phyloP scores from a whole-genome alignment of 2,113 vertebrate species.

The Blennius ocellaris region DNA sequence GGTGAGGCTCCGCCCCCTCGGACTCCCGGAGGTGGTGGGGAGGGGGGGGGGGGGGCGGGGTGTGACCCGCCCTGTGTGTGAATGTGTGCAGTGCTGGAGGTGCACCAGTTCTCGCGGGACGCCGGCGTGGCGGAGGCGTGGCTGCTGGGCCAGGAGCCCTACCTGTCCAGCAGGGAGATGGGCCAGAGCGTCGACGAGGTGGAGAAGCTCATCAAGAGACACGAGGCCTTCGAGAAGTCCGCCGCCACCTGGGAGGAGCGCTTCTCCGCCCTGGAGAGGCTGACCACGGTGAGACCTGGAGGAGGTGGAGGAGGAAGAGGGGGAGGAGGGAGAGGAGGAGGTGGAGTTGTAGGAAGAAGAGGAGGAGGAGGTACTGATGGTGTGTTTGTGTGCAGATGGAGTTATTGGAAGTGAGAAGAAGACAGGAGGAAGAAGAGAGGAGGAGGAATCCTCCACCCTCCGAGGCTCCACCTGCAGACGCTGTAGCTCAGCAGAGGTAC shows the following conservation, averaged over 20 bases:
- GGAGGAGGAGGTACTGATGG: neutral
- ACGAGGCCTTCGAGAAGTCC: conserved; percentile 98
- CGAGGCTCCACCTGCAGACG: conserved; percentile 68
- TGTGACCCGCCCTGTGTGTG: neutral
- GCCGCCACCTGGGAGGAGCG: conserved; percentile 99
- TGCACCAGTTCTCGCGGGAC: conserved; percentile 88
- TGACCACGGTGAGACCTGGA: conserved; percentile 90
- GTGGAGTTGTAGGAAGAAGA: no score
- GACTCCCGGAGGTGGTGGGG: no score
- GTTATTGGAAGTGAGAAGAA: conserved; percentile 96
- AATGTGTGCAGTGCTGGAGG: conserved; percentile 71
- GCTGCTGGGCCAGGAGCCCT: conserved; percentile 97
- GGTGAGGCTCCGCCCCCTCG: conserved; percentile 76
- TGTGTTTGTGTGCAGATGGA: conserved; percentile 80
- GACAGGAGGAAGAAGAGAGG: conserved; percentile 95
- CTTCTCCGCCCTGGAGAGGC: conserved; percentile 93
- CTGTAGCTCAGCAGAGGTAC: conserved; percentile 54
- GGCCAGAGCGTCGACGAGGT: conserved; percentile 97
- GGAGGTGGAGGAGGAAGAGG: accelerated
- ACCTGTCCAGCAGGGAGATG: conserved; percentile 94
- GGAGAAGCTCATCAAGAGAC: conserved; percentile 97
- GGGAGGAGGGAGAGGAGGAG: accelerated
- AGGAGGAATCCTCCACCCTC: conserved; percentile 88
- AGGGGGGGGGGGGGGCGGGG: no score
- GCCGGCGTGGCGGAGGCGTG: conserved; percentile 97